phyloP scores from a whole-genome alignment of 2,113 vertebrate genomes.

The Sphaerodactylus townsendi region DNA sequence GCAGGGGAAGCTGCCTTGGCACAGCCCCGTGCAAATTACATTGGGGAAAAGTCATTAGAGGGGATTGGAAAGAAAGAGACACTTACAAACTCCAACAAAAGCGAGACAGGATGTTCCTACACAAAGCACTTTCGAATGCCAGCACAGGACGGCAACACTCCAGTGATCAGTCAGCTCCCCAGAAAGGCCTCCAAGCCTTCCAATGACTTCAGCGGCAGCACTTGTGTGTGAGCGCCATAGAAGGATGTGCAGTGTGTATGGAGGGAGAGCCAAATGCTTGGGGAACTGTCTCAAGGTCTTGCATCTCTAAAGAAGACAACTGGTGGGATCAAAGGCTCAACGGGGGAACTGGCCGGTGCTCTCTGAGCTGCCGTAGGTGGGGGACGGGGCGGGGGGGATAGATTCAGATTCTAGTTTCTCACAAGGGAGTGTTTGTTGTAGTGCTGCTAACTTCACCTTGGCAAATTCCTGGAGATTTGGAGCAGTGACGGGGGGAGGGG shows the following conservation, averaged over 20 bases:
- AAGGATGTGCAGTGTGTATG: background rate
- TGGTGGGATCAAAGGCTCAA: background rate
- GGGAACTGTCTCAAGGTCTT: background rate
- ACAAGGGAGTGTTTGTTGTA: too few relatives aligned
- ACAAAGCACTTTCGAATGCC: conserved; percentile 7
- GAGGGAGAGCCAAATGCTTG: background rate
- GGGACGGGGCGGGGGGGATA: too few relatives aligned
- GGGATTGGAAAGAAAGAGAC: conserved; percentile 66
- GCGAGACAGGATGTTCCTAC: conserved; percentile 42
- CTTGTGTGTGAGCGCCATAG: background rate
- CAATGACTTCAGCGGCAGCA: conserved; percentile 7
- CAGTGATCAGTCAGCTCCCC: background rate
- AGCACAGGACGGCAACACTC: conserved; percentile 9
- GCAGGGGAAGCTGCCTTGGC: conserved; percentile 35
- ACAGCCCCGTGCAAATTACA: conserved; percentile 29
- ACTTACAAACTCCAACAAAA: conserved; percentile 62
- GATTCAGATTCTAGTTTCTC: too few relatives aligned
- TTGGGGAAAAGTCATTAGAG: conserved; percentile 24
- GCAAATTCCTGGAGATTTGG: too few relatives aligned
- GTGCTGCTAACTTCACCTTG: too few relatives aligned
- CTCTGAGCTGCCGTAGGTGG: too few relatives aligned
- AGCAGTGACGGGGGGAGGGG: too few relatives aligned
- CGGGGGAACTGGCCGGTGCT: background rate
- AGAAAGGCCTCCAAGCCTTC: background rate
- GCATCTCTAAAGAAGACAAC: background rate